A percentile compares a stretch with the other conserved stretches of the same genome.
These are phyloP conservation scores for Pelmatolapia mariae DNA, from an alignment of 2,113 vertebrate species.

Conservation along the genomic window DNA sequence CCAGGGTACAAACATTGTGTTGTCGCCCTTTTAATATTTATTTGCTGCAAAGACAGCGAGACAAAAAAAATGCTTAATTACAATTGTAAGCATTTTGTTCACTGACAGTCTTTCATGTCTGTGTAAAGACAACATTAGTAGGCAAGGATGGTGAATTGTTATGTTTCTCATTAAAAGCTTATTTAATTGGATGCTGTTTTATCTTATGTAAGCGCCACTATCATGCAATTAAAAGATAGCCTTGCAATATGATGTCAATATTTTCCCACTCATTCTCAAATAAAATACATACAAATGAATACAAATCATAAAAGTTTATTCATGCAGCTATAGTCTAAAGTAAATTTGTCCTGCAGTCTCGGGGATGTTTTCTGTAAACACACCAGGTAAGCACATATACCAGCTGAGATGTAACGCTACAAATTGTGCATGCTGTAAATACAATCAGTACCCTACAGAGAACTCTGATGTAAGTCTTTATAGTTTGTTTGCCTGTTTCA, in stretches of 20 bases:
- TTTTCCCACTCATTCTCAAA: conserved; percentile 25
- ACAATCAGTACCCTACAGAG: neutral
- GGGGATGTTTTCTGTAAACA: conserved; percentile 2
- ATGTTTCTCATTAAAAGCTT: conserved; percentile 64
- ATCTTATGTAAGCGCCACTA: conserved; percentile 42
- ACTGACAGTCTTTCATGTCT: neutral
- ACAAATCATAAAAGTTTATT: conserved; percentile 34
- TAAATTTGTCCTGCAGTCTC: conserved; percentile 17
- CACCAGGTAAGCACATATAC: neutral
- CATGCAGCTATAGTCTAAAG: conserved; percentile 22
- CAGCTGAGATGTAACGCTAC: neutral
- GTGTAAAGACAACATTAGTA: conserved; percentile 22
- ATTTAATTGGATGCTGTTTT: conserved; percentile 42
- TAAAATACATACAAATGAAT: conserved; percentile 24
- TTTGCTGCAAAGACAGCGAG: neutral
- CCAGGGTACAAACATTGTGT: neutral
- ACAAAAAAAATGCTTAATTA: neutral
- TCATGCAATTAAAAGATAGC: conserved; percentile 63
- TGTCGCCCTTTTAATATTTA: neutral
- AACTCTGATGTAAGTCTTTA: neutral
- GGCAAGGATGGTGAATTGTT: conserved; percentile 37
- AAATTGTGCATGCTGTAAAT: conserved; percentile 6
- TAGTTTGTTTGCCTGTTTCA: neutral
- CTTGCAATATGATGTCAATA: conserved; percentile 38
- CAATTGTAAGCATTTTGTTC: neutral